A percentile compares a stretch with the other conserved stretches of the same genome.
phyloP scores from a whole-genome alignment of 2,113 vertebrate genomes.

The Sebastes fasciatus region DNA sequence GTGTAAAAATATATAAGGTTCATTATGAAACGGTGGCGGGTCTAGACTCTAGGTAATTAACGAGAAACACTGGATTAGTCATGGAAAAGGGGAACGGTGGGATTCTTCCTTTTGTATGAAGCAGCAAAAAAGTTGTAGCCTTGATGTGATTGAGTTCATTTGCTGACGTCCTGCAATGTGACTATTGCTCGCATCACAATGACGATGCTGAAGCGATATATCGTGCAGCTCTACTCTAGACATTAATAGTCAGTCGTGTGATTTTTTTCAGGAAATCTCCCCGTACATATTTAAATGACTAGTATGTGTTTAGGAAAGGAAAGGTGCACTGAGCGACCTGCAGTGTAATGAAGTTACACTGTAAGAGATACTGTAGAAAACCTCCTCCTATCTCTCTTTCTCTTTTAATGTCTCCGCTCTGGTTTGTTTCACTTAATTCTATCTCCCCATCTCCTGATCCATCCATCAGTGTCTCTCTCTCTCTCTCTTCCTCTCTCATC shows the following conservation, averaged over 20 bases:
- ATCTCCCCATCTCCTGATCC: constrained; percentile 65
- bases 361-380: constrained; percentile 58
- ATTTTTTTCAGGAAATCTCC: constrained; percentile 5
- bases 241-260: not conserved
- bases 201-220: not conserved
- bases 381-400: constrained; percentile 25
- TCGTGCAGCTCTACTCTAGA: not conserved
- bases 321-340: constrained; percentile 46
- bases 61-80: too few relatives aligned
- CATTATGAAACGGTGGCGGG: too few relatives aligned
- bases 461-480: constrained; percentile 66
- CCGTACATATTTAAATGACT: not conserved
- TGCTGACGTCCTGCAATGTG: too few relatives aligned
- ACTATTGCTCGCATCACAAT: too few relatives aligned
- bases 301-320: not conserved
- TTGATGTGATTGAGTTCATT: too few relatives aligned
- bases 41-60: too few relatives aligned
- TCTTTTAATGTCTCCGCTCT: constrained; percentile 69
- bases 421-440: constrained; percentile 75
- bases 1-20: too few relatives aligned
- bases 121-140: too few relatives aligned
- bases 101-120: too few relatives aligned
- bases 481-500: constrained; percentile 43
- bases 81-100: too few relatives aligned
- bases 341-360: constrained; percentile 54